These are phyloP conservation scores for Atta texana DNA, from an alignment of 1,140 invertebrate species.

Conservation along the genomic window DNA sequence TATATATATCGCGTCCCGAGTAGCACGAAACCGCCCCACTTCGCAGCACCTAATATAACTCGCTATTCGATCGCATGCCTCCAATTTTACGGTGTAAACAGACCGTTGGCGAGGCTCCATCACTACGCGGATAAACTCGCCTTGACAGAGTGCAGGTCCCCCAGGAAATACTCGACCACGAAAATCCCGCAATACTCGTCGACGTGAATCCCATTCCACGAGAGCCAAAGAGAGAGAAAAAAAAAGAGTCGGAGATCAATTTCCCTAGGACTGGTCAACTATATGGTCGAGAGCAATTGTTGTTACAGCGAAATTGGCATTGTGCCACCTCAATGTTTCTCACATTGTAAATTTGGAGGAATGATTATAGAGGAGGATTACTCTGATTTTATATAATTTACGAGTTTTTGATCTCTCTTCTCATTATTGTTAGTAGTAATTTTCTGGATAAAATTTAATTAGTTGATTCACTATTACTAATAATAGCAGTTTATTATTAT, in stretches of 20 bases:
- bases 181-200: constrained; percentile 64
- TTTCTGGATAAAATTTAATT: not conserved
- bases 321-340: constrained; percentile 15
- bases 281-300: not conserved
- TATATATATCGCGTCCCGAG: constrained; percentile 15
- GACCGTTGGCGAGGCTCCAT: constrained; percentile 63
- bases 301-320: constrained; percentile 2
- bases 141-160: constrained; percentile 76
- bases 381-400: not conserved
- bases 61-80: constrained; percentile 70
- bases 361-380: not conserved
- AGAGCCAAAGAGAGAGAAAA: constrained; percentile 6
- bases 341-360: not conserved
- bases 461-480: not conserved
- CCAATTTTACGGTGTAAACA: constrained; percentile 74
- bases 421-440: not conserved
- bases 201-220: constrained; percentile 66
- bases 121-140: constrained; percentile 74
- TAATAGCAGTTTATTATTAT: not conserved
- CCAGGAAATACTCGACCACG: constrained; percentile 67
- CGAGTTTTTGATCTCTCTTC: not conserved
- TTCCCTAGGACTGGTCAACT: constrained; percentile 34
- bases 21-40: constrained; percentile 65
- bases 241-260: constrained; percentile 57
- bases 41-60: constrained; percentile 72